Evolutionary conservation across 2,888 invertebrate genomes (phyloP), one percentile per base, ranked within the genome.

Genomic region (Rhogogaster chlorosoma): DNA sequence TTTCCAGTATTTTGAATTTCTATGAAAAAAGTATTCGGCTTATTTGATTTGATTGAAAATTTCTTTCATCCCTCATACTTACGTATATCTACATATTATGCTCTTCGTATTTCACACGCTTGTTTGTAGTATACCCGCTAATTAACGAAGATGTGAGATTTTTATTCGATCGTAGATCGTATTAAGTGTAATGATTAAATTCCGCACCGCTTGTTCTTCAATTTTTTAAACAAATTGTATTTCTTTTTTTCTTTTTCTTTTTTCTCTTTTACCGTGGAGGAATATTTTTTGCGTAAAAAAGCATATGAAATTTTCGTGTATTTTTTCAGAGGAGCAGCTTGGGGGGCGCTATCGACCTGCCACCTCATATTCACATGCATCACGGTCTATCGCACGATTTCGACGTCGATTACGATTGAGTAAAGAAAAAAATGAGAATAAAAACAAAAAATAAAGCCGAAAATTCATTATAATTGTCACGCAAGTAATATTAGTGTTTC

Each of bases 281-380:
- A 26, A n/a, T 53, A 77, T 53, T 32, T 32, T 29, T 77, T 53
- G 1, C n/a, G 22, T 67, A 57, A 22, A 73, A 73, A 75, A 67
- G 86, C 86, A 73, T 85, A 22, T 18, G n/a, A 80, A 32, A 83
- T 57, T 85, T 29, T 82, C 15, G 83, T 78, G 75, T 84, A 84
- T 42, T 84, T 85, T 92, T 91, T 42, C 91, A 94, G 94, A 92
- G 93, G 88, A 92, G 91, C 89, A 94, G 92, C 87, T 88, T 94
- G 90, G 93, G 93, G 89, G 91, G 93, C 86, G 91, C 94, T 61
- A 92, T 93, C 87, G 94, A 94, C 89, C 89, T 94, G 87, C 94
- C 94, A 84, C 93, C 94, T 85, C 94, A 94, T 89, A 92, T 94
- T 86, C 94, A 94, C 88, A 92, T 93, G 89, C 93, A 93, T 88